Evolutionary conservation across 1,140 invertebrate species (phyloP), one percentile per base, ranked within the genome.

Genomic region (Acyrthosiphon pisum): DNA sequence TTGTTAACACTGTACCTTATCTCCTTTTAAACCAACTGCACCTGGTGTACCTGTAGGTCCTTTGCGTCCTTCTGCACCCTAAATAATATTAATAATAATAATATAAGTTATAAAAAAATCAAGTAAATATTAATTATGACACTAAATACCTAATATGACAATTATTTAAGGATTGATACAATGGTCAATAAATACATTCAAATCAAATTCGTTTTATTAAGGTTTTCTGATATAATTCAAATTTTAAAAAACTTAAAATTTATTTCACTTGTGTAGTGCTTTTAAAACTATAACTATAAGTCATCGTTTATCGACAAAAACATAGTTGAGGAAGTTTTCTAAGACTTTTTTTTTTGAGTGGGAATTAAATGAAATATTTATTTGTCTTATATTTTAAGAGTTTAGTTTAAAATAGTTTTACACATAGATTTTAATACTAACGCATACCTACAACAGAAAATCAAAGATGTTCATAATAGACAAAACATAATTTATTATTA

Each of bases 1-100:
- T 76, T n/a, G 60, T 35, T 87, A 68, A 26, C 46, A 76, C 26
- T 90, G 93, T 93, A 94, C 95, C 93, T 94, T 94, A 41, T 95
- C 94, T 94, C 97, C 97, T 94, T 97, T 97, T 37, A 96, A 95
- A 30, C 97, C 97, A 48, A 96, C 95, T 84, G 96, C 95, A 46
- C 96, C 96, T 14, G 95, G 94, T 89, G 96, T 95, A 23, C 97
- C 97, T 94, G 96, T 95, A 56, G 96, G 95, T 22, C 96, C 97
- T 96, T 95, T 95, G 93, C 94, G 95, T 94, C 95, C 95, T 92
- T 95, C 95, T 6, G 96, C 95, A 26, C 97, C 97, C 9, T 93
- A 86, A 93, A 93, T 41, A 90, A 89, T 41, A 18, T 18, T 4
- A 90, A 44, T 60, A 18, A 60, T 41, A 48, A 48, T 88, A 88